Conservation (phyloP, 2,797 vertebrate species). For the Otolemur crassicaudatus region DNA sequence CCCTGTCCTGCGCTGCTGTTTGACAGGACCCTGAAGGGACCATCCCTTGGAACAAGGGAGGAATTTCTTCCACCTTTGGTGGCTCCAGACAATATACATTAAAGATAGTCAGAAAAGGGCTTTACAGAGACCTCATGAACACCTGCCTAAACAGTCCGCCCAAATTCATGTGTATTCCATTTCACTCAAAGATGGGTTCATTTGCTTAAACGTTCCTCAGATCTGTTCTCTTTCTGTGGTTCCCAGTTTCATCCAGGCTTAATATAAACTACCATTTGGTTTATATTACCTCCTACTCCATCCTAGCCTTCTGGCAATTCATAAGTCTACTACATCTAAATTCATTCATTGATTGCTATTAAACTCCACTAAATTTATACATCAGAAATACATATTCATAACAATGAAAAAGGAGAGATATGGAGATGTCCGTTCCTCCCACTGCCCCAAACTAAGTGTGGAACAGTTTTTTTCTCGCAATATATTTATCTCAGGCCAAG, state of each 20-base stretch:
- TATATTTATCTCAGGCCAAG: background rate
- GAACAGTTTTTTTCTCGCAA: background rate
- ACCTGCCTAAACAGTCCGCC: background rate
- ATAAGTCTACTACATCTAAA: background rate
- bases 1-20: background rate
- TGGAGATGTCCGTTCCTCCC: background rate
- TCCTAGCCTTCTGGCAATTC: background rate
- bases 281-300: background rate
- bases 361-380: background rate
- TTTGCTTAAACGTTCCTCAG: background rate
- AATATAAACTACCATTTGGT: background rate
- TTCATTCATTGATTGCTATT: background rate
- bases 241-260: slow-evolving; percentile 1
- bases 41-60: background rate
- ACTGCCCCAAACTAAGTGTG: background rate
- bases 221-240: background rate
- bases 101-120: background rate
- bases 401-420: background rate
- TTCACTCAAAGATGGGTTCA: background rate
- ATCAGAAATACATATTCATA: background rate
- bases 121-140: background rate
- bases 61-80: background rate
- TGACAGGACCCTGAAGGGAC: background rate
- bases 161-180: background rate
- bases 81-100: background rate